Evolutionary conservation across 2,113 vertebrate species (phyloP).

Genomic region (Microtus ochrogaster): DNA sequence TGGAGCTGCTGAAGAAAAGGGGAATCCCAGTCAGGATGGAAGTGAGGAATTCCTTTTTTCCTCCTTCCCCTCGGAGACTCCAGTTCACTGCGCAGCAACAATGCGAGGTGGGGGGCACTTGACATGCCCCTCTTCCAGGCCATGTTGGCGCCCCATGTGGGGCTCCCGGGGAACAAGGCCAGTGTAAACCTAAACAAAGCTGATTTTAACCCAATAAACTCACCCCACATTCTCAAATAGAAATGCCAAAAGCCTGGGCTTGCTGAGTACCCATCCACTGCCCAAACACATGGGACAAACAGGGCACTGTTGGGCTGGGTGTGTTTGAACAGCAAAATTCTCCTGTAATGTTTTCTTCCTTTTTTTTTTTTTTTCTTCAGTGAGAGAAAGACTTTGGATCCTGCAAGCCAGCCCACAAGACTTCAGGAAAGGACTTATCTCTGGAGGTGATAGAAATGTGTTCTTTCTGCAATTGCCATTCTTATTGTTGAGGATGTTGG

Average conservation of each 20-base stretch:
- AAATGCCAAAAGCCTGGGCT: slow-evolving; percentile 68
- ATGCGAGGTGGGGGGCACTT: slow-evolving; percentile 98
- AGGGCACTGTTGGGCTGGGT: neutral
- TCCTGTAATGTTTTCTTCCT: slow-evolving; percentile 37
- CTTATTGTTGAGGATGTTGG: neutral
- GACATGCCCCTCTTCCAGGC: slow-evolving; percentile 98
- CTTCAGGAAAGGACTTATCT: neutral
- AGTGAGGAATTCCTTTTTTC: slow-evolving; percentile 94
- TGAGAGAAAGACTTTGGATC: neutral
- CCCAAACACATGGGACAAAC: slow-evolving; percentile 61
- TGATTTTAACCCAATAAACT: slow-evolving; percentile 89
- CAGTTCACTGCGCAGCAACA: slow-evolving; percentile 96
- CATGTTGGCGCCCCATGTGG: slow-evolving; percentile 92
- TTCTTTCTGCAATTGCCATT: neutral
- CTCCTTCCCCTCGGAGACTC: slow-evolving; percentile 87
- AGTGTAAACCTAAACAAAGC: slow-evolving; percentile 89
- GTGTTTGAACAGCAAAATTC: slow-evolving; percentile 54
- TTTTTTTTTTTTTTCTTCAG: neutral
- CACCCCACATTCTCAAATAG: slow-evolving; percentile 79
- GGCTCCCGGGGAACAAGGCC: slow-evolving; percentile 88
- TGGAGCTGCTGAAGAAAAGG: slow-evolving; percentile 89
- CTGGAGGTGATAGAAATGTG: neutral
- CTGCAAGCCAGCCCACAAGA: neutral
- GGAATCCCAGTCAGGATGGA: slow-evolving; percentile 93
- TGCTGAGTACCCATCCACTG: slow-evolving; percentile 36